Base-by-base conservation (phyloP, 1,140 invertebrate genomes). In the Dolichoris vasculosae region DNA sequence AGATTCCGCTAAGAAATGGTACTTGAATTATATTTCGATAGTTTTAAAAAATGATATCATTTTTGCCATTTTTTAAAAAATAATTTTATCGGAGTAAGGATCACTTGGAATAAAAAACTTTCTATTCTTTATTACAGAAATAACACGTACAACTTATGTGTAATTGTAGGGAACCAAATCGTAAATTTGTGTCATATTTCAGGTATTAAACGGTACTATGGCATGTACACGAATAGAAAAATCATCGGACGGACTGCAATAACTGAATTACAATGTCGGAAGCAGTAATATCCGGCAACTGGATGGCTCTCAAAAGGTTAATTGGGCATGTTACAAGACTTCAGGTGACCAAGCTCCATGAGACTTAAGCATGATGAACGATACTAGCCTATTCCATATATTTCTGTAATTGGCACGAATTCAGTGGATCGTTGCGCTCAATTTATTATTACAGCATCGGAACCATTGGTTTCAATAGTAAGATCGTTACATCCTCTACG, bases 261-360 rank as follows among this genome's bases (percentile, higher is more conserved):
- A 92, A 90, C 86, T 90, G 89, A 90, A 90, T 91, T 89, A 90
- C 89, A 87, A 91, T 87, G 91, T 92, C 92, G 92, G 92, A 93
- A 93, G 88, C 89, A 89, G 20, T 40, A 90, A 91, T 90, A 89
- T 89, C 89, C 89, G 90, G 88, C 89, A 89, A 92, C 89, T 40
- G 88, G 90, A 90, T 89, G 91, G 89, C 92, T 92, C 90, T 92
- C 92, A 92, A 92, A 92, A 90, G 92, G 91, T 93, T 93, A 93
- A 93, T 93, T 93, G 92, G 91, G 89, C 92, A 92, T 93, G 91
- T 90, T 92, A 91, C 69, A 48, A 91, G 88, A 90, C 89, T 89
- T 89, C 89, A 90, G 89, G 90, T 92, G 92, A 92, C 91, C 92
- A 91, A 92, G 91, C 91, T 88, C 83, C 91, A 93, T 89, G 91